A percentile compares a stretch with the other conserved stretches of the same genome.
These are phyloP conservation scores for Microplitis deprimator DNA, from an alignment of 2,888 invertebrate genomes.

Conservation along the genomic window DNA sequence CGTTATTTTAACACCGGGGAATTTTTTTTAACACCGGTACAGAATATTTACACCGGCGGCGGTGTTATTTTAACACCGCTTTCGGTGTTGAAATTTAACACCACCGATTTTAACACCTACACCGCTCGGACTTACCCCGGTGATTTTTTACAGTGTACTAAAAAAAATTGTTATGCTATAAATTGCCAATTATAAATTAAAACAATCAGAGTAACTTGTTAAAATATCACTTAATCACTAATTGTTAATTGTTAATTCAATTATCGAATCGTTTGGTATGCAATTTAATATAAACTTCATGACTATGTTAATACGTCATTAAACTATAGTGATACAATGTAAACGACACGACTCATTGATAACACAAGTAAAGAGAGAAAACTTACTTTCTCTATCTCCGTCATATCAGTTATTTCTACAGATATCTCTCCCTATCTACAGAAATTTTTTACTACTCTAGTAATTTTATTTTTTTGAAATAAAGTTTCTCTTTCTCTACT, in stretches of 20 bases:
- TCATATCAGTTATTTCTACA: background rate
- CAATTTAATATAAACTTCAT: background rate
- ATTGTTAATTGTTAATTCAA: background rate
- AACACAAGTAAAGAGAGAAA: background rate
- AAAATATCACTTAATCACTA: background rate
- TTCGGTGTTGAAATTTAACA: too few species aligned
- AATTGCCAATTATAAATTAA: background rate
- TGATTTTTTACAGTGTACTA: too few species aligned
- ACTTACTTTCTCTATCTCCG: background rate
- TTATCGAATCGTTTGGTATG: background rate
- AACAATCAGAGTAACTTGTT: background rate
- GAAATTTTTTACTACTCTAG: background rate
- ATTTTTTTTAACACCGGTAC: too few species aligned
- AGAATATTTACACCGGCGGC: too few species aligned
- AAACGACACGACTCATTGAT: background rate
- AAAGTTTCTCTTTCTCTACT: background rate
- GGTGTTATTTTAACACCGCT: too few species aligned
- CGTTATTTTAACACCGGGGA: too few species aligned
- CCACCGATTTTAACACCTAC: too few species aligned
- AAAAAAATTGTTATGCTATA: background rate
- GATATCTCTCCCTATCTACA: background rate
- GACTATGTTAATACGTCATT: slow-evolving; percentile 2
- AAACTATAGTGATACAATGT: slow-evolving; percentile 7
- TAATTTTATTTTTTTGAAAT: background rate
- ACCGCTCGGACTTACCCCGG: too few species aligned